Evolutionary conservation across 1,140 invertebrate genomes (phyloP).

Genomic region (Hypothenemus hampei): DNA sequence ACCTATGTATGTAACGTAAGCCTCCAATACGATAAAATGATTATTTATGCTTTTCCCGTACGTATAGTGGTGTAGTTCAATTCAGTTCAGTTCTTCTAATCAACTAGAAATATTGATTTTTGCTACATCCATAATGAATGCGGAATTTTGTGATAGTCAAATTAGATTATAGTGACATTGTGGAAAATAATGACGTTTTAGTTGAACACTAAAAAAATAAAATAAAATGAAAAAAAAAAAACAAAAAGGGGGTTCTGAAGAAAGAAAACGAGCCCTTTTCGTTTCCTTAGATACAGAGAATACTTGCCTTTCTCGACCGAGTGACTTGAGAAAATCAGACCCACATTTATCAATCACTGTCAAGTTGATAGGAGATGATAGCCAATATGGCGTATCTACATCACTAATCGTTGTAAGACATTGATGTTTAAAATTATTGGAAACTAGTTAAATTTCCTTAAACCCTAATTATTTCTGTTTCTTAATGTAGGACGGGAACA

Average conservation of each 20-base stretch:
- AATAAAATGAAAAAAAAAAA: constrained; percentile 15
- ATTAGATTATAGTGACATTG: background rate
- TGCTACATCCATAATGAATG: too few species aligned
- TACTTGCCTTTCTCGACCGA: constrained; percentile 27
- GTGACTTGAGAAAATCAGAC: constrained; percentile 32
- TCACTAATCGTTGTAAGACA: constrained; percentile 40
- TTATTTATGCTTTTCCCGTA: constrained; percentile 12
- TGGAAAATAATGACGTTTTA: constrained; percentile 8
- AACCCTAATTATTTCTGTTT: too few species aligned
- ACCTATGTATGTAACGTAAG: background rate
- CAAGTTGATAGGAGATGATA: constrained; percentile 37
- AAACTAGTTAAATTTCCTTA: constrained; percentile 26
- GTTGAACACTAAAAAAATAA: too few species aligned
- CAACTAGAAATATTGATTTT: too few species aligned
- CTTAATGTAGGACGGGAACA: too few species aligned
- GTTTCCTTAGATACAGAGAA: constrained; percentile 16
- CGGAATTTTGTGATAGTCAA: background rate
- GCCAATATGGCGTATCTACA: constrained; percentile 39
- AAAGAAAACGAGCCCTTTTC: constrained; percentile 12
- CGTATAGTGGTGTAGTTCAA: too few species aligned
- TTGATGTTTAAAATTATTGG: constrained; percentile 37
- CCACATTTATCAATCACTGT: constrained; percentile 39
- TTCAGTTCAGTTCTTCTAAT: too few species aligned
- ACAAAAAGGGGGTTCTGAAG: constrained; percentile 1
- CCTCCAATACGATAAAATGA: constrained; percentile 17